Conservation (phyloP, 1,140 invertebrate genomes). For the Drosophila serrata region DNA sequence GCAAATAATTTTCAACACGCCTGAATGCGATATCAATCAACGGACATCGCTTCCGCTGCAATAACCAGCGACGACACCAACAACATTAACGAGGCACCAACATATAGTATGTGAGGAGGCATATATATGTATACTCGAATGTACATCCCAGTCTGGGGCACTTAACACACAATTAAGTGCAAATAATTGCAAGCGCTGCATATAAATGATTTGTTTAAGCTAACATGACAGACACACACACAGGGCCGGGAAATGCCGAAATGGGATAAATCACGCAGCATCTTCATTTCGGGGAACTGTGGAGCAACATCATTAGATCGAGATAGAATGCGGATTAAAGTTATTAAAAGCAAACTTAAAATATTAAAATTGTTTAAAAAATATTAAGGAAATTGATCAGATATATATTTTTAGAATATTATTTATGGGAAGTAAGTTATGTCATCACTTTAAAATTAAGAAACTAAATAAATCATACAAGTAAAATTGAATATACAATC, state of each 20-base stretch:
- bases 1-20: slow-evolving; percentile 84
- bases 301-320: neutral
- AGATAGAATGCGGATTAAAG: neutral
- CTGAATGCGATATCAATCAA: slow-evolving; percentile 84
- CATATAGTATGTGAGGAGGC: neutral
- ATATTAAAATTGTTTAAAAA: no score
- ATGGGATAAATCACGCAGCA: slow-evolving; percentile 56
- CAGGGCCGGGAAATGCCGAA: slow-evolving; percentile 1
- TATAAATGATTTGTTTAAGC: slow-evolving; percentile 84
- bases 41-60: slow-evolving; percentile 77
- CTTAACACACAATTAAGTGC: slow-evolving; percentile 84
- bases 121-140: neutral
- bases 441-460: neutral
- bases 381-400: no score
- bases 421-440: no score
- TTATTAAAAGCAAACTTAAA: neutral
- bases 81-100: slow-evolving; percentile 22
- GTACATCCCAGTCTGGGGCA: slow-evolving; percentile 65
- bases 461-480: neutral
- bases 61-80: slow-evolving; percentile 48
- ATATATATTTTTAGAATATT: neutral
- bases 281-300: slow-evolving; percentile 51
- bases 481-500: no score
- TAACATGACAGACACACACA: slow-evolving; percentile 62
- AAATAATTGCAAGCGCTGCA: slow-evolving; percentile 83